Conservation (phyloP, 2,888 invertebrate species). For the Luperina nickerlii region DNA sequence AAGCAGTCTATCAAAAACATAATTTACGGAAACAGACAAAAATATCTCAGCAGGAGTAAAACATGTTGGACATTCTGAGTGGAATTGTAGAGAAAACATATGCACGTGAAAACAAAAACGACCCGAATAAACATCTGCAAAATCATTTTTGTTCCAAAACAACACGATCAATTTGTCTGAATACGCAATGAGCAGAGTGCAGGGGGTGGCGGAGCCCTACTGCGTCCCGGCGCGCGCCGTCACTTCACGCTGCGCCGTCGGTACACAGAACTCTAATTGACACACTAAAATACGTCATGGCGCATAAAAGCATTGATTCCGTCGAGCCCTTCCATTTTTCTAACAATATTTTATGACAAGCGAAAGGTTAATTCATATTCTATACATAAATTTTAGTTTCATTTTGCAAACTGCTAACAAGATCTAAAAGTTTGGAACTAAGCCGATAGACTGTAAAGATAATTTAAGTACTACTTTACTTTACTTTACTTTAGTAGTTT, state of each 20-base stretch:
- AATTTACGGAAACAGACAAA: constrained; percentile 39
- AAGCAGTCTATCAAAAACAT: background rate
- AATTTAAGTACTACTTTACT: background rate
- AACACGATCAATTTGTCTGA: constrained; percentile 81
- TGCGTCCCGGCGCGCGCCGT: constrained; percentile 74
- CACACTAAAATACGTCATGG: constrained; percentile 87
- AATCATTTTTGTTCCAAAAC: constrained; percentile 77
- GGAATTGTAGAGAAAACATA: constrained; percentile 65
- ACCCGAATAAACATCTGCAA: constrained; percentile 72
- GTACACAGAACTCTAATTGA: constrained; percentile 89
- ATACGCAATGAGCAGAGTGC: constrained; percentile 75
- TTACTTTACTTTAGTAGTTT: no score
- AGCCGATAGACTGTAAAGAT: no score
- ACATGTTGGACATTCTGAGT: constrained; percentile 48
- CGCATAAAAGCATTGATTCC: constrained; percentile 77
- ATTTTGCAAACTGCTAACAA: constrained; percentile 18
- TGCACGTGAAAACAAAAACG: constrained; percentile 67
- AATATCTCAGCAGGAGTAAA: constrained; percentile 52
- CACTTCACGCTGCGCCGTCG: constrained; percentile 85
- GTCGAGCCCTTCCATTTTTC: constrained; percentile 71
- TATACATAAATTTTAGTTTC: constrained; percentile 26
- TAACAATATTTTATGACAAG: constrained; percentile 56
- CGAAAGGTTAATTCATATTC: constrained; percentile 57
- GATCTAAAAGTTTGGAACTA: background rate
- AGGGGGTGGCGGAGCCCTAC: constrained; percentile 68